Evolutionary conservation across 2,797 vertebrate genomes (phyloP), one percentile per base, ranked within the genome.

Genomic region (Typhlichthys eigenmanni): DNA sequence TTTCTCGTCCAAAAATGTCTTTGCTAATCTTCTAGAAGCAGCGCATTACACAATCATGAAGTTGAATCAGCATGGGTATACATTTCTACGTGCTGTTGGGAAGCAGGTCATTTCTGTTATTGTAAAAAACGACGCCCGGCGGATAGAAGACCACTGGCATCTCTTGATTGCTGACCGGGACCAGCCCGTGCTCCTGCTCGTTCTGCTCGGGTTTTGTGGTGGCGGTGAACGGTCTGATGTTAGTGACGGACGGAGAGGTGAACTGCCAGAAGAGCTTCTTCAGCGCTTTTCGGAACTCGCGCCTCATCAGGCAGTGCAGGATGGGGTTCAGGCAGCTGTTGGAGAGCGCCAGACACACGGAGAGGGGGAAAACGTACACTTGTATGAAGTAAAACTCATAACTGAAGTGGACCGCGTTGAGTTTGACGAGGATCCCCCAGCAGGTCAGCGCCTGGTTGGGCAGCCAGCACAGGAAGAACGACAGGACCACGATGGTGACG

Each of bases 311-410:
- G 66, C 97, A 98, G 82, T 99, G 98, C 49, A 98, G 90, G 58
- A 98, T 86, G 4, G 97, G 97, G 76, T 98, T 98, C 64, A 98
- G 91, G 71, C 97, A 98, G 91, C 97, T 99, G 90, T 97, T 98
- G 79, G 94, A 97, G 88, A 98, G 96, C 0, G 96, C 96, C 76
- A 98, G 85, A 82, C 97, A 99, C 66, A 98, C 95, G 0, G 94
- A 97, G 72, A 98, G 89, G 0, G 97, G 97, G 76, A 98, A 98
- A 0, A 95, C 85, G 58, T 96, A 98, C 10, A 92, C 95, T 71
- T 98, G 97, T 38, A 93, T 94, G 71, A 94, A 85, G 87, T 98
- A 98, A 75, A 96, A 99, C 67, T 93, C 95, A 0, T 93, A 93
- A 62, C 93, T 95, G 88, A 98, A 99, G 61, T 93, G 93, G 13